phyloP scores from a whole-genome alignment of 2,113 vertebrate genomes.

The Thryonomys swinderianus region DNA sequence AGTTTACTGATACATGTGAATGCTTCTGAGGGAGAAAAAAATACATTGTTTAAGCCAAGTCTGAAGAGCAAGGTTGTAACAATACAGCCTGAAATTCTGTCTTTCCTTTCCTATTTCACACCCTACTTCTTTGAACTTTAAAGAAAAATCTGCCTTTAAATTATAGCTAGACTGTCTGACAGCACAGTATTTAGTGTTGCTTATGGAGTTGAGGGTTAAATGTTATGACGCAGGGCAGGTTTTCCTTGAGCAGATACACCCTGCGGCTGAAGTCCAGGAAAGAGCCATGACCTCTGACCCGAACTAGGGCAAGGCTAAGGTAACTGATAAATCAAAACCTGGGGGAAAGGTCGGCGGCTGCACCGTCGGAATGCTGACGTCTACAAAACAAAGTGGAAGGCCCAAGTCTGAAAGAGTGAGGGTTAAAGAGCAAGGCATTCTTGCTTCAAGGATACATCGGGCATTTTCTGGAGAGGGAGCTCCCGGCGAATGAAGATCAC shows the following conservation, averaged over 20 bases:
- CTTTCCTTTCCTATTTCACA: not conserved
- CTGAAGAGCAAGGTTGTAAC: not conserved
- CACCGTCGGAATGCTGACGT: not conserved
- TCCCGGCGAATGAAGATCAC: not conserved
- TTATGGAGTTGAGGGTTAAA: not conserved
- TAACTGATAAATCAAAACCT: not conserved
- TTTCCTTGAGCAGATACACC: not conserved
- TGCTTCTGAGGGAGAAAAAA: not conserved
- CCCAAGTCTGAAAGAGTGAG: not conserved
- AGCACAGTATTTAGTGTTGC: not conserved
- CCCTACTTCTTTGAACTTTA: not conserved
- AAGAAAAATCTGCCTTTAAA: constrained; percentile 30
- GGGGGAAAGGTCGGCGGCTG: not conserved
- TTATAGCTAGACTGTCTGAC: constrained; percentile 5
- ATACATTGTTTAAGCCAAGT: not conserved
- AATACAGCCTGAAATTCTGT: not conserved
- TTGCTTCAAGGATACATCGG: not conserved
- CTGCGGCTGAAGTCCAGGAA: constrained; percentile 15
- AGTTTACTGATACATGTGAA: not conserved
- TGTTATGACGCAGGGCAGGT: not conserved
- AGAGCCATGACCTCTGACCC: not conserved
- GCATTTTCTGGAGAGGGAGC: not conserved
- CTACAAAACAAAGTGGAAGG: not conserved
- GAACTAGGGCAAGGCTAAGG: not conserved
- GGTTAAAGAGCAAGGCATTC: not conserved